phyloP scores from a whole-genome alignment of 37 sponge, comb jelly and placozoan genomes.

The Bolinopsis microptera region DNA sequence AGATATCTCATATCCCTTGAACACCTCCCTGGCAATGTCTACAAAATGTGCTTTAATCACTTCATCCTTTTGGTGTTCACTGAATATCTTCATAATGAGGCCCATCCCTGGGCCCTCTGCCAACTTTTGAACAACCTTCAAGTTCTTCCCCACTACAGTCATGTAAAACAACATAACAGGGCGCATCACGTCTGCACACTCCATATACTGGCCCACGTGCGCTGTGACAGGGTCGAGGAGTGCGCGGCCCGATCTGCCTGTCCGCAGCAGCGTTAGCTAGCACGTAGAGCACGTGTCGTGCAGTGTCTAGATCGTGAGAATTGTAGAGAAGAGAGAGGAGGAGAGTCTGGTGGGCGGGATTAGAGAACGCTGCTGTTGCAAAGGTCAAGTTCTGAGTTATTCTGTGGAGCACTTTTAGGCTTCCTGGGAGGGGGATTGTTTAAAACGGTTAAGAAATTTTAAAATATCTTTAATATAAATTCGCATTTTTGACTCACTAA shows the following conservation, averaged over 20 bases:
- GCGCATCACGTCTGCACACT: constrained; percentile 42
- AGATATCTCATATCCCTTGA: not conserved
- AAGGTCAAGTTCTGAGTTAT: not conserved
- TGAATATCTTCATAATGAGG: constrained; percentile 15
- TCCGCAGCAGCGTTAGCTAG: constrained; percentile 17
- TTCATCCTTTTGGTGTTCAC: not conserved
- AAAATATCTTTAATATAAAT: no score
- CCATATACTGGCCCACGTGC: constrained; percentile 14
- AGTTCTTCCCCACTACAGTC: not conserved
- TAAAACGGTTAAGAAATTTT: no score
- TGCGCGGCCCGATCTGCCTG: not conserved
- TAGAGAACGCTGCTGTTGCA: not conserved
- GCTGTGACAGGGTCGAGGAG: constrained; percentile 39
- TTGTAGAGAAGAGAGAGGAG: constrained; percentile 16
- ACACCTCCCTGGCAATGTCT: not conserved
- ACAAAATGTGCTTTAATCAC: constrained; percentile 5
- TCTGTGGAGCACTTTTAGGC: not conserved
- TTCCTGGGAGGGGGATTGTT: not conserved
- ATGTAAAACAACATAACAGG: constrained; percentile 37
- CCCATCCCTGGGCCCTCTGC: constrained; percentile 10
- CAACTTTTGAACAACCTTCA: not conserved
- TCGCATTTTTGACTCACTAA: no score
- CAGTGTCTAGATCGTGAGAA: constrained; percentile 24
- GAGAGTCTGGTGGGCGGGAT: not conserved
- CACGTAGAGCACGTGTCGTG: not conserved